Evolutionary conservation across 2,888 invertebrate species (phyloP).

Genomic region (Drosophila nigritarsus): DNA sequence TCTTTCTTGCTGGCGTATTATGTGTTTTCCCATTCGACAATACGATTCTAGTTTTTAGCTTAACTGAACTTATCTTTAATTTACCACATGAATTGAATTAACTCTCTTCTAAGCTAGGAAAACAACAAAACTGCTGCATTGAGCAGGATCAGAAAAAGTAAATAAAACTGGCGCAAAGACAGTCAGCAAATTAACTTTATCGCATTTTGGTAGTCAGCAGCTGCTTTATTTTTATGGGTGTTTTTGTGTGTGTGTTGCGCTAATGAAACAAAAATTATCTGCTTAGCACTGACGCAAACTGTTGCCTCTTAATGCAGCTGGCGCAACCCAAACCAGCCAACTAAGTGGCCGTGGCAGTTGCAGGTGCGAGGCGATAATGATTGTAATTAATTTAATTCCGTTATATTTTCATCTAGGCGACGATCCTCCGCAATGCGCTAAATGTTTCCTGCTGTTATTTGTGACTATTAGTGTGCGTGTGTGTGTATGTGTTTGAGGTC

Average conservation of each 20-base stretch:
- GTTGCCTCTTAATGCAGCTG: conserved; percentile 47
- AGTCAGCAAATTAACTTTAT: conserved; percentile 69
- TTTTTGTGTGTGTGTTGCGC: conserved; percentile 30
- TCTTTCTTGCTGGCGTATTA: background rate
- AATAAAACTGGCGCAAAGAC: conserved; percentile 39
- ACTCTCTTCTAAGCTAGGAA: background rate
- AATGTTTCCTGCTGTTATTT: conserved; percentile 71
- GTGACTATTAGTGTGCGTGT: conserved; percentile 35
- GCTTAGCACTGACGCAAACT: conserved; percentile 43
- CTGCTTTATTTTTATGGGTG: conserved; percentile 18
- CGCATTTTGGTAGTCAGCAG: conserved; percentile 47
- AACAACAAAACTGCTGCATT: conserved; percentile 14
- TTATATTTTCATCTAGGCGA: conserved; percentile 82
- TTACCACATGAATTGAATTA: conserved; percentile 14
- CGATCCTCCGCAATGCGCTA: conserved; percentile 82
- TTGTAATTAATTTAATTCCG: conserved; percentile 84
- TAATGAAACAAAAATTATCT: conserved; percentile 75
- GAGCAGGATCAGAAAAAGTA: conserved; percentile 17
- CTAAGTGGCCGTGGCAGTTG: conserved; percentile 56
- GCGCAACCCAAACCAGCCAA: conserved; percentile 15
- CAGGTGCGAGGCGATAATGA: conserved; percentile 77
- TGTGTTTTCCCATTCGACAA: background rate
- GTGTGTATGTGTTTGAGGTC: conserved; percentile 24
- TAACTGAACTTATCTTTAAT: background rate
- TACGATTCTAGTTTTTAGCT: background rate